phyloP scores from a whole-genome alignment of 1,140 invertebrate genomes.

The Diabrotica undecimpunctata region DNA sequence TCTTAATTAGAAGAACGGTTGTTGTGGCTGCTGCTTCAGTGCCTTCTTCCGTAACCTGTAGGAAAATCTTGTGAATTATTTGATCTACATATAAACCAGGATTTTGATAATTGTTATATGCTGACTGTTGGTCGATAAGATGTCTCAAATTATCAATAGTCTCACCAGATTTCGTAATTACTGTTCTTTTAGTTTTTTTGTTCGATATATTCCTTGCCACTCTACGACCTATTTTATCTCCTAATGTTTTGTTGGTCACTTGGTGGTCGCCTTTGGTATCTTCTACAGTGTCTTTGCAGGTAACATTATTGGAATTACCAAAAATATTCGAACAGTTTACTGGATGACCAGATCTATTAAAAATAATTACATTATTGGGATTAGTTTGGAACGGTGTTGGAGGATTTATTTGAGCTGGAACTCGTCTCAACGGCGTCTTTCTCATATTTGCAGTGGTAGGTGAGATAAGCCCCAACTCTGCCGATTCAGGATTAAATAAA shows the following conservation, averaged over 20 bases:
- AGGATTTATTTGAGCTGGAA: conserved; percentile 14
- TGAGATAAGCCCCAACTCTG: conserved; percentile 60
- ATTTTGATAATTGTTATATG: conserved; percentile 35
- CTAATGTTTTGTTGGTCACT: conserved; percentile 6
- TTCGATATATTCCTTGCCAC: neutral
- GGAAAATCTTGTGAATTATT: conserved; percentile 62
- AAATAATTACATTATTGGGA: conserved; percentile 37
- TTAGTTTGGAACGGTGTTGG: conserved; percentile 12
- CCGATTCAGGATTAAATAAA: conserved; percentile 57
- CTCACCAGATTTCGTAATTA: too few species aligned
- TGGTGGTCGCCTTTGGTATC: neutral
- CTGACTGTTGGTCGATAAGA: conserved; percentile 32
- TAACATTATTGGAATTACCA: conserved; percentile 21
- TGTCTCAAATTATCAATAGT: conserved; percentile 35
- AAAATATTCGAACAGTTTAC: conserved; percentile 41
- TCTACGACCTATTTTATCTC: neutral
- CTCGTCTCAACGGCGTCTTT: neutral
- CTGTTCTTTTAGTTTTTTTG: too few species aligned
- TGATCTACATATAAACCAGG: conserved; percentile 58
- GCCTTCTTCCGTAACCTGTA: conserved; percentile 68
- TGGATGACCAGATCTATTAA: conserved; percentile 34
- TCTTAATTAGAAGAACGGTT: conserved; percentile 52
- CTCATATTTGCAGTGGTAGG: conserved; percentile 33
- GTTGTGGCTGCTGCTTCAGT: conserved; percentile 68
- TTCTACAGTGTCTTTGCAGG: conserved; percentile 31